Evolutionary conservation across 1,140 invertebrate species (phyloP), one percentile per base, ranked within the genome.

Genomic region (Cydia pomonella): DNA sequence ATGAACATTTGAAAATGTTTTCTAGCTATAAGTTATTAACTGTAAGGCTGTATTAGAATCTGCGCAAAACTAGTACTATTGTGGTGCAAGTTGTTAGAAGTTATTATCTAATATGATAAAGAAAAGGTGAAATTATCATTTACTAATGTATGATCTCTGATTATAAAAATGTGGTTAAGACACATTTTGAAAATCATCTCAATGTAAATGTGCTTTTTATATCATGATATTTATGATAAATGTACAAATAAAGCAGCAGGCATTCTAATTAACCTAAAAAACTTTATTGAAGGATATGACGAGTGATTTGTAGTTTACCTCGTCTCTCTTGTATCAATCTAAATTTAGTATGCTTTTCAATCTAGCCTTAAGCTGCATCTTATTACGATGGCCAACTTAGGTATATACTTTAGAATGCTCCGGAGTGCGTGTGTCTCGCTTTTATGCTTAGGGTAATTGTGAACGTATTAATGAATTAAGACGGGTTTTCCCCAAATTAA

Each of bases 1-100:
- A 41, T 72, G 72, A 59, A 53, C 38, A 59, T 64, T 74, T 25
- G 29, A 59, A 23, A 23, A 59, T 23, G 53, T 75, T 76, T 77
- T 75, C 73, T 77, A 74, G 79, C 74, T 77, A 74, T 64, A 83
- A 79, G 81, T 83, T 82, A 81, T 84, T 83, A 75, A 81, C 79
- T 83, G 74, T 73, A 84, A 82, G 77, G 79, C 79, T 87, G 80
- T 83, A 80, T 29, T 33, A 33, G 64, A 69, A 69, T 69, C 64
- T 69, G 64, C 9, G 29, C n/a, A 18, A 38, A 59, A 59, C 53
- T 59, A 59, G 53, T 59, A 21, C 18, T 59, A 59, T 53, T 21
- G 50, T 53, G 50, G 50, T 18, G 18, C 16, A 63, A 63, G 21
- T 63, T 63, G 62, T 63, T 63, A 63, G 18, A 25, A 13, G 25